Base-by-base conservation (phyloP, 1,140 invertebrate species). In the Maniola jurtina region DNA sequence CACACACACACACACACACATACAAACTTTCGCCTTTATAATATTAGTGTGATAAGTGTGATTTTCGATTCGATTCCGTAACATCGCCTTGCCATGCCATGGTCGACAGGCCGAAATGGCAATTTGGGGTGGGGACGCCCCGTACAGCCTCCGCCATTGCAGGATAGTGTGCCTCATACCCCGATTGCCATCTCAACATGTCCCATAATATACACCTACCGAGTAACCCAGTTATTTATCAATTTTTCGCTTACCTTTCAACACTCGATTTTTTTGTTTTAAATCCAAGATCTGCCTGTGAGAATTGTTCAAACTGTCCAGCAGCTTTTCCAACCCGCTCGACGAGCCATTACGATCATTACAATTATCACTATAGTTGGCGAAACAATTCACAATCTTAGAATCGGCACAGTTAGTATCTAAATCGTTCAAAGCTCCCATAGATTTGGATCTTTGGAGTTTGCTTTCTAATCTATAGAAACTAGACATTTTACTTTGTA, bases 191-290 rank as follows among this genome's bases (percentile, higher is more conserved):
- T n/a, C n/a, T n/a, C n/a, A n/a, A n/a, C n/a, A n/a, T n/a, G n/a
- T n/a, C n/a, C n/a, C n/a, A n/a, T n/a, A n/a, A n/a, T n/a, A n/a
- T n/a, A n/a, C n/a, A n/a, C n/a, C n/a, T n/a, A n/a, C n/a, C n/a
- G n/a, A n/a, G n/a, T n/a, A n/a, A n/a, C n/a, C n/a, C n/a, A n/a
- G n/a, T n/a, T n/a, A n/a, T n/a, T n/a, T n/a, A n/a, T n/a, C n/a
- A n/a, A n/a, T n/a, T n/a, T n/a, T n/a, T n/a, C n/a, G n/a, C 45
- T 48, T 11, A 52, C 48, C 16, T 52, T 14, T 52, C 25, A 52
- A 52, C 7, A 25, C 25, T 8, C 25, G 48, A 8, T 15, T 52
- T 11, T 52, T 52, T 16, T 9, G 14, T 9, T 25, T 15, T 13
- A 52, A 52, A 16, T 9, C 10, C 16, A 25, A 52, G 15, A 52